Evolutionary conservation across 2,797 vertebrate species (phyloP).

Genomic region (Heteromormyrus szaboi): DNA sequence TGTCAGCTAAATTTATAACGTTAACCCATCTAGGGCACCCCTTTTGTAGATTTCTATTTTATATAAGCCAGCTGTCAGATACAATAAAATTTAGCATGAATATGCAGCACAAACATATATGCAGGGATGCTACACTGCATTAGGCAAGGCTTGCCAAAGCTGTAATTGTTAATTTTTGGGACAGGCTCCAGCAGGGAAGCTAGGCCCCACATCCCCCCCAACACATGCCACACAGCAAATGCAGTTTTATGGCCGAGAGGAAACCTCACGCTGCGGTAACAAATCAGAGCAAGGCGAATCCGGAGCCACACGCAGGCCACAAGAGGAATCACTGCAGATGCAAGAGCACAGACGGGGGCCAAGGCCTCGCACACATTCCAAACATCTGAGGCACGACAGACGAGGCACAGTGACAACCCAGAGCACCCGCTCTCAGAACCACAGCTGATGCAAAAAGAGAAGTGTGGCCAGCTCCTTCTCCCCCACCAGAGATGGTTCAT

Average conservation of each 20-base stretch:
- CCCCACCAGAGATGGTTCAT: neutral
- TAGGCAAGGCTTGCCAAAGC: neutral
- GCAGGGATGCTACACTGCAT: neutral
- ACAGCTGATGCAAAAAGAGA: neutral
- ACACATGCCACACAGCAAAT: constrained; percentile 12
- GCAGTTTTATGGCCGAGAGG: neutral
- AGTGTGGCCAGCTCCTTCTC: neutral
- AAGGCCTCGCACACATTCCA: neutral
- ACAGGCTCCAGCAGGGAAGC: neutral
- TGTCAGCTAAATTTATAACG: neutral
- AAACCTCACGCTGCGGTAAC: neutral
- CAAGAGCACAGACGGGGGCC: neutral
- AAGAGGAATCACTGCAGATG: neutral
- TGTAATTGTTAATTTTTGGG: neutral
- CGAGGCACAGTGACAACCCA: neutral
- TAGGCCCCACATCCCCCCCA: neutral
- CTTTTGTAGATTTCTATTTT: neutral
- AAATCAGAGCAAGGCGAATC: neutral
- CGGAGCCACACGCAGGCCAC: neutral
- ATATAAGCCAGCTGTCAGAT: neutral
- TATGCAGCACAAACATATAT: neutral
- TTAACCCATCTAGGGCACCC: neutral
- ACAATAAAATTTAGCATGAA: neutral
- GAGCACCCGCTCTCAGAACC: neutral
- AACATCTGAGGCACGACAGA: neutral